phyloP scores from a whole-genome alignment of 2,797 vertebrate genomes.

The Sebastiscus tertius region DNA sequence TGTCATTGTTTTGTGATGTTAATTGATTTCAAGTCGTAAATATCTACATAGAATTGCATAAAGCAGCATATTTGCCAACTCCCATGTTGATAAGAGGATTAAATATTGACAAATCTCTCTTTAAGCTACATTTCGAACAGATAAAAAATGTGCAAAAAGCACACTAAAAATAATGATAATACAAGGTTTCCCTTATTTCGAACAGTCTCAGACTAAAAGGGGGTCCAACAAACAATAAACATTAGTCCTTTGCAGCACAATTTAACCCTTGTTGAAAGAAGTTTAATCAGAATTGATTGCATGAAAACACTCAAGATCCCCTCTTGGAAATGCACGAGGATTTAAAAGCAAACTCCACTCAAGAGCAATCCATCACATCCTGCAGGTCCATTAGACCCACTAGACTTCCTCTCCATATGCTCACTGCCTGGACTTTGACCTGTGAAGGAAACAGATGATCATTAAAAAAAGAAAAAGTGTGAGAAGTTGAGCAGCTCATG shows the following conservation, averaged over 20 bases:
- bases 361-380: neutral
- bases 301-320: neutral
- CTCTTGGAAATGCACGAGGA: neutral
- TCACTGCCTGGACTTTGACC: slow-evolving; percentile 45
- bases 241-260: neutral
- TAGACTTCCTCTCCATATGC: neutral
- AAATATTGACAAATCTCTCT: too few relatives aligned
- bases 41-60: too few relatives aligned
- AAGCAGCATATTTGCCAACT: too few relatives aligned
- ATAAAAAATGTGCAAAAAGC: neutral
- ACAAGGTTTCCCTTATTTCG: neutral
- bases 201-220: neutral
- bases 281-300: neutral
- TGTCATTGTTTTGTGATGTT: too few relatives aligned
- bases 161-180: neutral
- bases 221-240: neutral
- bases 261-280: neutral
- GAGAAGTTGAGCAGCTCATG: slow-evolving; percentile 80
- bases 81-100: too few relatives aligned
- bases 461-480: slow-evolving; percentile 34
- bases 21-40: too few relatives aligned
- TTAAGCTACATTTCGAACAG: too few relatives aligned
- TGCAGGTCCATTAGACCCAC: neutral
- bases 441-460: slow-evolving; percentile 2
- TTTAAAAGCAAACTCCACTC: neutral